These are phyloP conservation scores for Halcyon smyrnensis DNA, from an alignment of 2,797 vertebrate genomes.

Conservation along the genomic window DNA sequence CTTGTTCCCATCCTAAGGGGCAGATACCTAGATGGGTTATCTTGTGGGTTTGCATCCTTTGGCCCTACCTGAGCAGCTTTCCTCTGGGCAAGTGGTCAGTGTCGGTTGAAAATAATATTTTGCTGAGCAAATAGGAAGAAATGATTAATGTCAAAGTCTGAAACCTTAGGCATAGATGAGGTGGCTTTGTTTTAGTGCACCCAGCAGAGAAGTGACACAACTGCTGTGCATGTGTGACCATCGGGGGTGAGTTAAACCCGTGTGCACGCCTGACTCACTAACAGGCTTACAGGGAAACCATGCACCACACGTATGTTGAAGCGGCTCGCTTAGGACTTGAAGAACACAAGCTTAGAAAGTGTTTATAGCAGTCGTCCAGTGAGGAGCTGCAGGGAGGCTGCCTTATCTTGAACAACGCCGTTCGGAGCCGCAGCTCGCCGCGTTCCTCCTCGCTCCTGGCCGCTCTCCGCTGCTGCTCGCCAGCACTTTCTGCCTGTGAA, in stretches of 20 bases:
- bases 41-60: neutral
- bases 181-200: neutral
- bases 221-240: neutral
- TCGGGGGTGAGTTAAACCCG: neutral
- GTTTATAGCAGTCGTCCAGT: neutral
- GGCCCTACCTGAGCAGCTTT: neutral
- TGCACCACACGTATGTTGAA: fast-evolving
- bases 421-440: neutral
- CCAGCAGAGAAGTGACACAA: neutral
- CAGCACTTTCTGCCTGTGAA: neutral
- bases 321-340: neutral
- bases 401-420: neutral
- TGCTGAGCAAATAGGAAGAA: neutral
- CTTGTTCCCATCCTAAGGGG: neutral
- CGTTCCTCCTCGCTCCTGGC: neutral
- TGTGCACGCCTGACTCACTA: fast-evolving
- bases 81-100: neutral
- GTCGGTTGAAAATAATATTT: neutral
- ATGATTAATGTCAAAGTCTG: fast-evolving
- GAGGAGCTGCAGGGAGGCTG: neutral
- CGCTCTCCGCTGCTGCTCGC: fast-evolving
- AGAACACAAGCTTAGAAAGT: neutral
- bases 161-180: fast-evolving
- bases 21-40: no score
- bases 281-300: neutral